These are phyloP conservation scores for Scaptodrosophila lebanonensis DNA, from an alignment of 1,140 invertebrate species.

Conservation along the genomic window DNA sequence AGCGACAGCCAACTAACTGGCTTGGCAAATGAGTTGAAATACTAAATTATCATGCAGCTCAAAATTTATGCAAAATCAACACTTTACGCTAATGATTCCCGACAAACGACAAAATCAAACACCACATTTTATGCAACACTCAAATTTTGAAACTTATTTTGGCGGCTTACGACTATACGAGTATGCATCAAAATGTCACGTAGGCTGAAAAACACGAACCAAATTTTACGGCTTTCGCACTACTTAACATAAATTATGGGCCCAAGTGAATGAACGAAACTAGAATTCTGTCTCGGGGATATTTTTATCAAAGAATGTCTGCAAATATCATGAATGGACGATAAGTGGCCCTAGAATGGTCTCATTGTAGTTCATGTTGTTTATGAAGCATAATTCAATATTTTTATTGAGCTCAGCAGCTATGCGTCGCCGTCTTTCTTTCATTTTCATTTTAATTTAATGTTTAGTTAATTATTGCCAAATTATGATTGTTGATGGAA, in stretches of 20 bases:
- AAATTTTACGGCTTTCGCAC: slow-evolving; percentile 11
- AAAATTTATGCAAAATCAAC: slow-evolving; percentile 68
- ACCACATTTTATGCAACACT: no score
- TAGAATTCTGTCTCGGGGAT: no score
- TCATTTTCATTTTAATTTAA: slow-evolving; percentile 64
- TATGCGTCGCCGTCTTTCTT: slow-evolving; percentile 25
- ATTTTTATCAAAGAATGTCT: no score
- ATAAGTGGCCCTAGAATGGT: slow-evolving; percentile 37
- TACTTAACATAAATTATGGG: slow-evolving; percentile 12
- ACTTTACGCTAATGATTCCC: slow-evolving; percentile 66
- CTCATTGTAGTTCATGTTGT: slow-evolving; percentile 41
- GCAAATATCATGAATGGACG: no score
- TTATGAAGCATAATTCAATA: slow-evolving; percentile 46
- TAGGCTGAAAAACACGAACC: neutral
- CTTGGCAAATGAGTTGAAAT: slow-evolving; percentile 44
- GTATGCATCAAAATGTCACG: slow-evolving; percentile 8
- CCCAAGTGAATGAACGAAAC: slow-evolving; percentile 14
- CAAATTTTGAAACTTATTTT: no score
- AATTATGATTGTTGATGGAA: slow-evolving; percentile 44
- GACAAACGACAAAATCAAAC: slow-evolving; percentile 30
- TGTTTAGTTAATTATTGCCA: slow-evolving; percentile 64
- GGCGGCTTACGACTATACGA: no score
- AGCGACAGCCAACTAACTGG: slow-evolving; percentile 15
- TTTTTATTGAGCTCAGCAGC: slow-evolving; percentile 28
- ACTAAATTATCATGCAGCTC: slow-evolving; percentile 7